A percentile compares a stretch with the other conserved stretches of the same genome.
Evolutionary conservation across 2,888 invertebrate species (phyloP).

Genomic region (Lasioglossum calceatum): DNA sequence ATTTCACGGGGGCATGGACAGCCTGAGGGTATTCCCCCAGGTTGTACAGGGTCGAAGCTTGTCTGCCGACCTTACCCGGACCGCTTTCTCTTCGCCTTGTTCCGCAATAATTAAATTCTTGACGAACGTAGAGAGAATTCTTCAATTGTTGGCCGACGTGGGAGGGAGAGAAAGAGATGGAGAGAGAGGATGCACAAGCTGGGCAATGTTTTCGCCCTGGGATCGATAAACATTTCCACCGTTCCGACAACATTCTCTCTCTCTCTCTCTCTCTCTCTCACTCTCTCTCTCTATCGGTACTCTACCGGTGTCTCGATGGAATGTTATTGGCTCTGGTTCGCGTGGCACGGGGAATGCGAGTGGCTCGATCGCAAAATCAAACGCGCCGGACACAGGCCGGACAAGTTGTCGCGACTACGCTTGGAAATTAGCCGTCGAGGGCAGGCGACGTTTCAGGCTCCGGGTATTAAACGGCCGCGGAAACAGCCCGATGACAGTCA

Average conservation of each 20-base stretch:
- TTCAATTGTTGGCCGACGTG: neutral
- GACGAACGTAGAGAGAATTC: conserved; percentile 3
- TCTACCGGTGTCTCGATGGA: conserved; percentile 8
- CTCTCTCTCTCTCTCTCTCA: neutral
- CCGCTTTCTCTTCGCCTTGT: neutral
- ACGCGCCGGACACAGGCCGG: conserved; percentile 12
- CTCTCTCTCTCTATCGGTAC: neutral
- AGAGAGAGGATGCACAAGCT: neutral
- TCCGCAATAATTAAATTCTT: conserved; percentile 14
- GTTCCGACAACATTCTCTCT: neutral
- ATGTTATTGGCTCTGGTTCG: conserved; percentile 25
- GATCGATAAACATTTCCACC: conserved; percentile 13
- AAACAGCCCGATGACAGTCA: conserved; percentile 6
- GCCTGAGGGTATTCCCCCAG: neutral
- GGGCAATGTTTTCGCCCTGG: neutral
- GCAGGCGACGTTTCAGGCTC: neutral
- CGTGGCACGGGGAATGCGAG: neutral
- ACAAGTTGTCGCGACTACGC: conserved; percentile 12
- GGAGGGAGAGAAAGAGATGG: neutral
- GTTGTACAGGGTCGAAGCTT: neutral
- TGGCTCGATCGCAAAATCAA: conserved; percentile 17
- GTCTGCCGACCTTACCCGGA: conserved; percentile 4
- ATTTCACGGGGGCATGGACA: neutral
- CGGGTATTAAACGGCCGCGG: conserved; percentile 27
- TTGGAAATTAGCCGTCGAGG: conserved; percentile 35